phyloP scores from a whole-genome alignment of 2,797 vertebrate genomes.

The Hapalemur alaotrensis region DNA sequence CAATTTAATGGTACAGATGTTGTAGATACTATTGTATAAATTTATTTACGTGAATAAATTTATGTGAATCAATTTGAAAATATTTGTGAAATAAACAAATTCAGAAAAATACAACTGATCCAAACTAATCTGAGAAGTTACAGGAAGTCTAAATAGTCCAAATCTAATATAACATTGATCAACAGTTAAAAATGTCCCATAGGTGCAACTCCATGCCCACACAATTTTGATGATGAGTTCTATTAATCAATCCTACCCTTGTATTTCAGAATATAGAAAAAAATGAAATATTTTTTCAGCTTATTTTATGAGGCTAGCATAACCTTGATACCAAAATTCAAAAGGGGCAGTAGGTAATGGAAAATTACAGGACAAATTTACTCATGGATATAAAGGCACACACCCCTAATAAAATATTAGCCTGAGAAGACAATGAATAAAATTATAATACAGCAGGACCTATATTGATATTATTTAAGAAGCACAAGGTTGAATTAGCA shows the following conservation, averaged over 20 bases:
- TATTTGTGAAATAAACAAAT: background rate
- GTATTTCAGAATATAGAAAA: background rate
- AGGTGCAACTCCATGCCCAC: background rate
- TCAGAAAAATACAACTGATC: background rate
- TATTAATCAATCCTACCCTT: background rate
- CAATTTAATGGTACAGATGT: background rate
- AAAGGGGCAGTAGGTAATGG: background rate
- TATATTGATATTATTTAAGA: background rate
- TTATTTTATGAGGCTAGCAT: background rate
- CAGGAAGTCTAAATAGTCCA: background rate
- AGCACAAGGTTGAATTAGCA: background rate
- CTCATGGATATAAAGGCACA: background rate
- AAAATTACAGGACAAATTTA: background rate
- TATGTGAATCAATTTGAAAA: background rate
- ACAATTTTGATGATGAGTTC: background rate
- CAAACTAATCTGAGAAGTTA: background rate
- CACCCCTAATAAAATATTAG: background rate
- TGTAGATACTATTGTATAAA: background rate
- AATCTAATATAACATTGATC: background rate
- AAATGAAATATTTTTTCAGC: background rate
- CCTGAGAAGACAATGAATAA: background rate
- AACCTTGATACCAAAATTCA: background rate
- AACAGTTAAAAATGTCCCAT: background rate
- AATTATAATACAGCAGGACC: background rate
- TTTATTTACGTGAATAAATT: background rate